Conservation (phyloP, 2,113 vertebrate genomes). For the Pituophis catenifer region DNA sequence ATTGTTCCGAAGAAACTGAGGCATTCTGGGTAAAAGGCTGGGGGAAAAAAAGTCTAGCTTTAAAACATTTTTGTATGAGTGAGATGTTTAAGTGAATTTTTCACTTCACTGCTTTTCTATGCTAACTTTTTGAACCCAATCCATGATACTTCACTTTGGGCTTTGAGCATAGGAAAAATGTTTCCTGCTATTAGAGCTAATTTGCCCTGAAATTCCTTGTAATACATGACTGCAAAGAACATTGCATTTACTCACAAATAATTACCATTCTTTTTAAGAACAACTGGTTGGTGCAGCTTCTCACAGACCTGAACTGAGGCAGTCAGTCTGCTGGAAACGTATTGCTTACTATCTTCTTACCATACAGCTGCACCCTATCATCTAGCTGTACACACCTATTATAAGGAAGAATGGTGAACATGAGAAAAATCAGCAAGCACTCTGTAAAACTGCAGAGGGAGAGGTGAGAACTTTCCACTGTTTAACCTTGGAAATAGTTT, state of each 20-base stretch:
- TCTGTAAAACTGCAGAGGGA: constrained; percentile 20
- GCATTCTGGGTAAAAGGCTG: neutral
- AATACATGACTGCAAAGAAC: neutral
- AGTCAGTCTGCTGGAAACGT: neutral
- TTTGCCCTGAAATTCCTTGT: neutral
- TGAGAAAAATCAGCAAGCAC: constrained; percentile 25
- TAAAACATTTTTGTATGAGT: neutral
- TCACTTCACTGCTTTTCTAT: neutral
- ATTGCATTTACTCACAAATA: neutral
- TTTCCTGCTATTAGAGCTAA: neutral
- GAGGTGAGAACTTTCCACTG: neutral
- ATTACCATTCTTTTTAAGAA: neutral
- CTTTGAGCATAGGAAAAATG: neutral
- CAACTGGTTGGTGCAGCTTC: neutral
- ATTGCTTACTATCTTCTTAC: neutral
- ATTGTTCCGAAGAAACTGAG: neutral
- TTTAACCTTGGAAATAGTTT: neutral
- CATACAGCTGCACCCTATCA: neutral
- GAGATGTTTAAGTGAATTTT: neutral
- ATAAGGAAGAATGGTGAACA: neutral
- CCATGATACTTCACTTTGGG: neutral
- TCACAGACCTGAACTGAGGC: neutral
- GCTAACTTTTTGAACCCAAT: neutral
- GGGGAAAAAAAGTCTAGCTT: neutral
- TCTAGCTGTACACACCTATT: neutral